Base-by-base conservation (phyloP, 2,797 vertebrate genomes). In the Echiichthys vipera region DNA sequence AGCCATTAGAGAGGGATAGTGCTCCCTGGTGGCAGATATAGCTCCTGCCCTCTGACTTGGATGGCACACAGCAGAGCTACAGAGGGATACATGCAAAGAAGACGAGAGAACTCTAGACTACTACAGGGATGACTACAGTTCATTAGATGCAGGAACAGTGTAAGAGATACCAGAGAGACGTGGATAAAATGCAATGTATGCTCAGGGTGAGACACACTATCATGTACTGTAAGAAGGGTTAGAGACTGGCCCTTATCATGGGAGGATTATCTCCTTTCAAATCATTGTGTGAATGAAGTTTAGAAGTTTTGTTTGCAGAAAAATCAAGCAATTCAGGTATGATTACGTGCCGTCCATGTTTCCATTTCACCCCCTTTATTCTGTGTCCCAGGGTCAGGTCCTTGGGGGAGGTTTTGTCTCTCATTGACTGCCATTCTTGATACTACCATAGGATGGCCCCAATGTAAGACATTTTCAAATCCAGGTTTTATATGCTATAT, bases 1-100 rank as follows among this genome's bases (percentile, higher is more conserved):
- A 65, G 80, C 83, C 86, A 91, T 91, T 90, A 91, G 84, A 89
- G 87, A 83, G 83, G 78, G 80, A 89, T 87, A 87, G 83, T 92
- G 92, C 92, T 89, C 93, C 89, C 92, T 92, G 86, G 89, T 93
- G 93, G 92, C 85, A 88, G 87, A 88, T 86, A 81, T 37, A 78
- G 86, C 91, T 88, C 87, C 82, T 66, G 85, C 80, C 84, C 83
- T 82, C 86, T 77, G 88, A 88, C 88, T 80, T 9, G 49, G 49
- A 76, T 42, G 5, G 42, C 42, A n/a, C 45, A 42, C 65, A 53
- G 55, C 65, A 66, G 51, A 56, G 69, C 74, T 62, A 7, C 17
- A 18, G 65, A 43, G 50, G 61, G 65, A 46, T 34, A 37, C n/a
- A 18, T 66, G 57, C 37, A 68, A 49, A 71, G 30, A 58, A 20